A percentile compares a stretch with the other conserved stretches of the same genome.
Conservation (phyloP, 2,113 vertebrate species). For the Actinemys pallida region DNA sequence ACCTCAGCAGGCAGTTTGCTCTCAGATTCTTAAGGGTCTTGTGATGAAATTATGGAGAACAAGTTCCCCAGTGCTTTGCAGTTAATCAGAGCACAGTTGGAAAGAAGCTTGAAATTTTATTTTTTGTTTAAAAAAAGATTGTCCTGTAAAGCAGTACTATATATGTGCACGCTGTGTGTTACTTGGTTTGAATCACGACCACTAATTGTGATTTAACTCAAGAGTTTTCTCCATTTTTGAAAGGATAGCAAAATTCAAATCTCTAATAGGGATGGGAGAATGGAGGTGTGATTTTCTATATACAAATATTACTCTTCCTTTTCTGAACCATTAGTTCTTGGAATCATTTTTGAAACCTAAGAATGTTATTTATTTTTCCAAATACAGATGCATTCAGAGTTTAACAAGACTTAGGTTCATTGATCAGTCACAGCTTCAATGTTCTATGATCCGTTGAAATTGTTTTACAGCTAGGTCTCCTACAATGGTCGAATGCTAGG, state of each 20-base stretch:
- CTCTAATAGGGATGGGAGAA: constrained; percentile 36
- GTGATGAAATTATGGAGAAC: constrained; percentile 69
- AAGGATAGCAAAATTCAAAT: constrained; percentile 50
- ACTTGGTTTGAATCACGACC: constrained; percentile 46
- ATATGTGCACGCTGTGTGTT: constrained; percentile 28
- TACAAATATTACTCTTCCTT: neutral
- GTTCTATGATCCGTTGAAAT: neutral
- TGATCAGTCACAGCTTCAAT: neutral
- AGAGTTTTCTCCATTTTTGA: constrained; percentile 54
- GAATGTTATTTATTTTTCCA: constrained; percentile 21
- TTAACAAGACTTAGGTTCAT: constrained; percentile 5
- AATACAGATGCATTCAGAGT: constrained; percentile 3
- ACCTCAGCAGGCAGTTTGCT: constrained; percentile 74
- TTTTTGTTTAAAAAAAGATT: constrained; percentile 70
- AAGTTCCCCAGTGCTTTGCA: constrained; percentile 68
- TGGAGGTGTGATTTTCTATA: constrained; percentile 35
- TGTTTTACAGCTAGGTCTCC: neutral
- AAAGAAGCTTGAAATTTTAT: constrained; percentile 70
- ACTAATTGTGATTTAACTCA: constrained; percentile 65
- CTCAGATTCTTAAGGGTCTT: constrained; percentile 59
- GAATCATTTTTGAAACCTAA: constrained; percentile 16
- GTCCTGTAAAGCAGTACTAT: constrained; percentile 44
- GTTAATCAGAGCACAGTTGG: constrained; percentile 77
- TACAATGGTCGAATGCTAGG: neutral
- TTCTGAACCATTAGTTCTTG: constrained; percentile 23